Evolutionary conservation across 2,888 invertebrate genomes (phyloP).

Genomic region (Heliconius ismenius): DNA sequence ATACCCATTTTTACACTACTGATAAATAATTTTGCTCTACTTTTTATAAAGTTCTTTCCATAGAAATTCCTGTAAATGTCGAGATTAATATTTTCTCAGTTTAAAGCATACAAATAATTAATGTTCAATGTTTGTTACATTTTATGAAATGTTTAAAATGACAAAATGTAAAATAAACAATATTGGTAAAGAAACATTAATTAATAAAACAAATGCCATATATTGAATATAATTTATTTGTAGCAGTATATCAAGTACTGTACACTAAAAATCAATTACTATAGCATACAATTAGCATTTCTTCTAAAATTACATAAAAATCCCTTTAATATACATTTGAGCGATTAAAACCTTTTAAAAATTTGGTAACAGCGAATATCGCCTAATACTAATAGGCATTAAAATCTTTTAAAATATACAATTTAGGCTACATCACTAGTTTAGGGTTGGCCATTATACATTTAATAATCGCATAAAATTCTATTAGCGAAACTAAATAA

Average conservation of each 20-base stretch:
- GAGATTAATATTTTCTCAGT: too few relatives aligned
- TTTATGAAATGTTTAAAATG: too few relatives aligned
- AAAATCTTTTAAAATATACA: constrained; percentile 66
- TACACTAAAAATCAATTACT: constrained; percentile 63
- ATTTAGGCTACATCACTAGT: constrained; percentile 52
- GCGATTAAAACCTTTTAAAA: constrained; percentile 50
- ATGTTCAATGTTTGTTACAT: too few relatives aligned
- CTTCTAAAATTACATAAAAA: constrained; percentile 62
- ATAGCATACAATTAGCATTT: constrained; percentile 63
- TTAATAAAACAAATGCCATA: constrained; percentile 20
- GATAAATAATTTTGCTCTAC: too few relatives aligned
- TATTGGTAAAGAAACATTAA: background rate
- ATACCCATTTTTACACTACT: too few relatives aligned
- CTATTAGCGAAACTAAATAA: constrained; percentile 4
- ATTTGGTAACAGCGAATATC: constrained; percentile 43
- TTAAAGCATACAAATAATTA: too few relatives aligned
- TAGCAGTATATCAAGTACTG: constrained; percentile 45
- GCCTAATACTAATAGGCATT: constrained; percentile 54
- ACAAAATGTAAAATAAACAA: too few relatives aligned
- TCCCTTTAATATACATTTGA: constrained; percentile 55
- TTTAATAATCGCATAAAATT: background rate
- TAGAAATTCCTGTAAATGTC: too few relatives aligned
- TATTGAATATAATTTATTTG: constrained; percentile 49
- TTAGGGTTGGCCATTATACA: constrained; percentile 2
- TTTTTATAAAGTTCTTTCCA: too few relatives aligned